These are phyloP conservation scores for Caprella mutica DNA, from an alignment of 2,888 invertebrate species.

Conservation along the genomic window DNA sequence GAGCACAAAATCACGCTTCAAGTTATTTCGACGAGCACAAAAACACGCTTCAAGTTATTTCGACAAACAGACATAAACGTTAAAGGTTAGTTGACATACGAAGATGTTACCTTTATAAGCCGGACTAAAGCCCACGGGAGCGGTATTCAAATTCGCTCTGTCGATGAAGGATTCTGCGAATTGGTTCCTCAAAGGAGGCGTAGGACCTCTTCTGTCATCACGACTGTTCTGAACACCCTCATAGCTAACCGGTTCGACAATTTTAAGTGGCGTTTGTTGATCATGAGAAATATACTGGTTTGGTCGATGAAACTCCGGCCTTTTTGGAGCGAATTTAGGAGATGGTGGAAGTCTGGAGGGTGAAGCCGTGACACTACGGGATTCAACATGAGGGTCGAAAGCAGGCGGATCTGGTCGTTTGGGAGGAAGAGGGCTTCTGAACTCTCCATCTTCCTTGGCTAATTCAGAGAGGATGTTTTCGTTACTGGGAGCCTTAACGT, in stretches of 20 bases:
- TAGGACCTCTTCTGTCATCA: too few relatives aligned
- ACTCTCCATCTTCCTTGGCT: too few relatives aligned
- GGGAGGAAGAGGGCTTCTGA: background rate
- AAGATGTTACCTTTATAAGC: too few relatives aligned
- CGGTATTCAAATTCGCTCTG: too few relatives aligned
- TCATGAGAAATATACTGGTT: conserved; percentile 4
- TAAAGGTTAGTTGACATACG: too few relatives aligned
- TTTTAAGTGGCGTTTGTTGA: too few relatives aligned
- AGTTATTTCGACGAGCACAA: background rate
- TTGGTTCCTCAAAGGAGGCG: too few relatives aligned
- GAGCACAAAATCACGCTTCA: background rate
- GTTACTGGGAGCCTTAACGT: conserved; percentile 3
- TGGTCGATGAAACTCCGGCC: background rate
- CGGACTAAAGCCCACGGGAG: too few relatives aligned
- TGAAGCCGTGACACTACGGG: background rate
- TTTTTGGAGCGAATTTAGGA: background rate
- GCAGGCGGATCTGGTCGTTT: background rate
- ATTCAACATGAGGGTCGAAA: background rate
- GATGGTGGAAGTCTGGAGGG: background rate
- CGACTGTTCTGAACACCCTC: too few relatives aligned
- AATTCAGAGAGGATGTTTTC: background rate
- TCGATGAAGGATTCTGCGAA: too few relatives aligned
- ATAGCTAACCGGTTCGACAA: too few relatives aligned
- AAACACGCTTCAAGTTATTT: background rate
- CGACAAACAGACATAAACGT: too few relatives aligned